These are phyloP conservation scores for Crotalus adamanteus DNA, from an alignment of 2,797 vertebrate species.

Conservation along the genomic window DNA sequence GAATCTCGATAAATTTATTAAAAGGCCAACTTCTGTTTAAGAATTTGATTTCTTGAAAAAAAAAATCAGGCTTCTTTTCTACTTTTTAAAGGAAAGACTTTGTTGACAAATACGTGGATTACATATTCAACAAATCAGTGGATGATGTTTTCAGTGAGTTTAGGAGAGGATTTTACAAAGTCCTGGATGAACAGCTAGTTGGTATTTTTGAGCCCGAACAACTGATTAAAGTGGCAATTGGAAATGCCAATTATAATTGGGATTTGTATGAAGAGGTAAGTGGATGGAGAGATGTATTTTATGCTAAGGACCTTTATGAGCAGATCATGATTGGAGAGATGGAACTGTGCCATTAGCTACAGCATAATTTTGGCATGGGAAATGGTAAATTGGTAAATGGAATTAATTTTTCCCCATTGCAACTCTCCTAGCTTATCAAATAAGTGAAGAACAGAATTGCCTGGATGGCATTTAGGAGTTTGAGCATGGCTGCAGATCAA, in stretches of 20 bases:
- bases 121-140: constrained; percentile 67
- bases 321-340: neutral
- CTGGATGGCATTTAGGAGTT: neutral
- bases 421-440: neutral
- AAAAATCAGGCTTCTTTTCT: neutral
- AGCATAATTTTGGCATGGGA: neutral
- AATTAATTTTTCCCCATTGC: neutral
- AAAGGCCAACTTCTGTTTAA: neutral
- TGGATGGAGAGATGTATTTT: neutral
- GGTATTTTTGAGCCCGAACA: constrained; percentile 63
- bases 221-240: constrained; percentile 56
- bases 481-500: neutral
- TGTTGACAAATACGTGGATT: constrained; percentile 61
- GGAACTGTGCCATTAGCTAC: neutral
- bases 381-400: neutral
- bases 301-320: neutral
- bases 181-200: constrained; percentile 57
- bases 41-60: neutral
- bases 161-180: constrained; percentile 66
- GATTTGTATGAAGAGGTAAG: constrained; percentile 64
- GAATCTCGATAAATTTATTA: neutral
- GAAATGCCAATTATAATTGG: constrained; percentile 66
- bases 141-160: constrained; percentile 62
- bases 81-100: constrained; percentile 61
- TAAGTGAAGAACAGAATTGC: neutral